Percentiles rank a stretch among this genome's conserved stretches.
These are phyloP conservation scores for Urosaurus nigricauda DNA, from an alignment of 2,797 vertebrate species.

Conservation along the genomic window DNA sequence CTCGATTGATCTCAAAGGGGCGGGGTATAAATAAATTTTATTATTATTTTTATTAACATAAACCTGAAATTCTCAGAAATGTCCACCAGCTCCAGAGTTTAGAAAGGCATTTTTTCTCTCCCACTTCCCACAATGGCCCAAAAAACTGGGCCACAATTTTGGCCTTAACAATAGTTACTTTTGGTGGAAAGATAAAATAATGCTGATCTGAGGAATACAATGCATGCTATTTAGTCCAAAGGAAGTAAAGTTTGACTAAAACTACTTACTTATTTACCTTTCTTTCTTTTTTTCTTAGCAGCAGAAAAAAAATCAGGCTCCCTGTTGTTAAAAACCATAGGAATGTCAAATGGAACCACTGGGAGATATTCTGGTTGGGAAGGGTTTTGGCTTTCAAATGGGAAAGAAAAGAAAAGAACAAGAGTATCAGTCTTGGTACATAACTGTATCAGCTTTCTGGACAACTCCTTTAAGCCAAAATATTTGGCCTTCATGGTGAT, in stretches of 20 bases:
- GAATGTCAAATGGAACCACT: constrained; percentile 59
- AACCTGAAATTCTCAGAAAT: background rate
- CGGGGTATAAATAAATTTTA: too few species aligned
- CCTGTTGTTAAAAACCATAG: constrained; percentile 55
- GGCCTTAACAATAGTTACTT: background rate
- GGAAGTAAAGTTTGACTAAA: background rate
- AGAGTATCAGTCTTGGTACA: constrained; percentile 30
- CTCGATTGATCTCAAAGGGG: too few species aligned
- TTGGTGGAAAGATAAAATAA: background rate
- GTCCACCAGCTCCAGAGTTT: background rate
- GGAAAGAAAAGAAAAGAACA: constrained; percentile 8
- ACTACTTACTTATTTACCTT: background rate
- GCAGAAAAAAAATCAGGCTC: constrained; percentile 15
- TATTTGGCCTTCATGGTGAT: constrained; percentile 22
- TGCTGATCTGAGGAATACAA: background rate
- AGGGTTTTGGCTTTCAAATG: constrained; percentile 30
- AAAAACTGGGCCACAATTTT: background rate
- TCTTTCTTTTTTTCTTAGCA: background rate
- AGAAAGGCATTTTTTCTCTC: background rate
- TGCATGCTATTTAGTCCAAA: background rate
- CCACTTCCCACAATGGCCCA: background rate
- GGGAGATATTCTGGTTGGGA: constrained; percentile 50
- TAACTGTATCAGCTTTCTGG: constrained; percentile 34
- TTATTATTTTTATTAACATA: too few species aligned
- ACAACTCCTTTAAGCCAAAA: constrained; percentile 25